These are phyloP conservation scores for Melipona bicolor DNA, from an alignment of 2,888 invertebrate species.

Conservation along the genomic window DNA sequence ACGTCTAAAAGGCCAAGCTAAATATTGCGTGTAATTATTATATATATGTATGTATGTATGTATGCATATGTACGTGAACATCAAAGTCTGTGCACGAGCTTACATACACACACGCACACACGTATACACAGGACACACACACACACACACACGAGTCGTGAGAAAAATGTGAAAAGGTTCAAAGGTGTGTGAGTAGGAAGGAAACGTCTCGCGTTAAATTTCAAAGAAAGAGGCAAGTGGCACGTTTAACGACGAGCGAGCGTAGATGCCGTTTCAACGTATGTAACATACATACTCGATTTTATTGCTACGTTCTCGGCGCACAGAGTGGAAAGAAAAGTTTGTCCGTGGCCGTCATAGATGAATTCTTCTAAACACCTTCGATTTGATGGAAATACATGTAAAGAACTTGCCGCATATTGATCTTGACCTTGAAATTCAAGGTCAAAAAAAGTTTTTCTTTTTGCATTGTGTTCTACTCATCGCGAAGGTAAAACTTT, in stretches of 20 bases:
- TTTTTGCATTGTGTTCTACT: too few species aligned
- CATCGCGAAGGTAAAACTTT: too few species aligned
- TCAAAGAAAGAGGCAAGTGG: background rate
- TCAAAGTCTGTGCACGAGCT: conserved; percentile 10
- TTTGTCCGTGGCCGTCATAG: too few species aligned
- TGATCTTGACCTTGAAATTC: too few species aligned
- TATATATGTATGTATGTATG: background rate
- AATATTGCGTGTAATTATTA: conserved; percentile 4
- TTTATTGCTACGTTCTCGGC: background rate
- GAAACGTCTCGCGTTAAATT: conserved; percentile 10
- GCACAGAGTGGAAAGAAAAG: too few species aligned
- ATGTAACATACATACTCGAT: background rate
- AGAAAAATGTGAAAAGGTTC: background rate
- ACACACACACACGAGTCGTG: conserved; percentile 13
- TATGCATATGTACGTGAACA: background rate
- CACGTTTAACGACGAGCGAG: conserved; percentile 16
- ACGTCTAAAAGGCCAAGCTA: conserved; percentile 35
- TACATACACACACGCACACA: too few species aligned
- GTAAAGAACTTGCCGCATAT: too few species aligned
- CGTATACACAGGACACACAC: too few species aligned
- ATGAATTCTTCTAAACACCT: too few species aligned
- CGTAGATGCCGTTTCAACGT: background rate
- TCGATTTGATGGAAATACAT: too few species aligned
- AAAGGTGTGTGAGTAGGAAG: conserved; percentile 1
- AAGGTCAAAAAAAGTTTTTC: too few species aligned